Evolutionary conservation across 2,888 invertebrate species (phyloP), one percentile per base, ranked within the genome.

Genomic region (Lasioglossum villosulum): DNA sequence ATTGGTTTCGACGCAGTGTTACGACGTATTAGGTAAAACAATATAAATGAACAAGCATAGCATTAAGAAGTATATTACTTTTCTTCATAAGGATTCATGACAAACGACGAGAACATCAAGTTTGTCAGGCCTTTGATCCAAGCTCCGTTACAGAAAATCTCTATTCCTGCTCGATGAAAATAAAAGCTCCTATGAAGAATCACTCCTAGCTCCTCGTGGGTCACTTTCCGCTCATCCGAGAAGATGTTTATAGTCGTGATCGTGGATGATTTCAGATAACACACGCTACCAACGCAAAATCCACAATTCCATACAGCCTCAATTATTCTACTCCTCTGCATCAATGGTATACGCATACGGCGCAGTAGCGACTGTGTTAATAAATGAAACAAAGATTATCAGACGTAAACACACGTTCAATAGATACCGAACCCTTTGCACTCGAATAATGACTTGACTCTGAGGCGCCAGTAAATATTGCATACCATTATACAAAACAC

Each of bases 131-230:
- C 93, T 73, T 90, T 90, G 16, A 88, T 83, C 92, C 93, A 93
- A 68, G 85, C 78, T 59, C 88, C 80, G 37, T 91, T 86, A 68
- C 80, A 88, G 27, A 93, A 89, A 56, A 92, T 84, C 56, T 92
- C 86, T 16, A 92, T 74, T 45, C 85, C 84, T 1, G 92, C 92
- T 12, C 84, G 89, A 84, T 93, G 93, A 72, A 93, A 86, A 75
- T 93, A 93, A 88, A 93, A 93, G 75, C 92, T 92, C 75, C 89
- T 93, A 42, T 93, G 91, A 27, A 93, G 76, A 16, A 89, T 77
- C 10, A 92, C 80, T 4, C 90, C 92, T 19, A 92, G 52, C 52
- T 92, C 90, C 12, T 86, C 86, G 75, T 91, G 85, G 19, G 82
- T 87, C 6, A 83, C 78, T 27, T 82, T 84, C n/a, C 74, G 79